Conservation (phyloP, 2,888 invertebrate genomes). For the Molanna angustata region DNA sequence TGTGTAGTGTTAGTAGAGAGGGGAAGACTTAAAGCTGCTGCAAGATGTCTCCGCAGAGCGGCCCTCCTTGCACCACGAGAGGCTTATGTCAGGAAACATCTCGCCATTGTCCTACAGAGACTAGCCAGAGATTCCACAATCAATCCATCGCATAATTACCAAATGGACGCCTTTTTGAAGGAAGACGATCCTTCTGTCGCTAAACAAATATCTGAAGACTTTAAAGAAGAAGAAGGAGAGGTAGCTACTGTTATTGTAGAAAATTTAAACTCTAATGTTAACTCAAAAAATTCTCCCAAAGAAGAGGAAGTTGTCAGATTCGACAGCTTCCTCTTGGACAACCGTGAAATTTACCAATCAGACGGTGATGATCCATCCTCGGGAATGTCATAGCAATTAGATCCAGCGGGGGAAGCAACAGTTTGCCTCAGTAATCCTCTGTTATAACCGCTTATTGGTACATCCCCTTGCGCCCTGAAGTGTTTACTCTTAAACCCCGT, state of each 20-base stretch:
- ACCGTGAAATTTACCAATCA: slow-evolving; percentile 30
- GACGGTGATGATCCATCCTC: slow-evolving; percentile 48
- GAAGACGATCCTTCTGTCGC: slow-evolving; percentile 33
- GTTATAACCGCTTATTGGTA: slow-evolving; percentile 24
- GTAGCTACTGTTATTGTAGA: slow-evolving; percentile 29
- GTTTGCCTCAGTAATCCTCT: slow-evolving; percentile 29
- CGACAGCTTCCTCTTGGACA: slow-evolving; percentile 53
- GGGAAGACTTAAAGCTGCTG: slow-evolving; percentile 80
- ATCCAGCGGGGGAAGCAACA: slow-evolving; percentile 29
- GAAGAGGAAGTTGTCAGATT: slow-evolving; percentile 49
- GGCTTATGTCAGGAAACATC: slow-evolving; percentile 86
- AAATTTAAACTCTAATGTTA: slow-evolving; percentile 18
- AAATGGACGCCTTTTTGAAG: slow-evolving; percentile 28
- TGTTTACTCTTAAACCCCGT: slow-evolving; percentile 10
- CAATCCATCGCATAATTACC: slow-evolving; percentile 26
- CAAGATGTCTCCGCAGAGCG: slow-evolving; percentile 79
- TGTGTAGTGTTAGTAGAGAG: slow-evolving; percentile 95
- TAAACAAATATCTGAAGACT: slow-evolving; percentile 26
- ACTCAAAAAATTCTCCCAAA: slow-evolving; percentile 21
- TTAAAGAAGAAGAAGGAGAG: slow-evolving; percentile 34
- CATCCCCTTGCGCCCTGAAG: slow-evolving; percentile 19
- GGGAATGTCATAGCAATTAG: slow-evolving; percentile 48
- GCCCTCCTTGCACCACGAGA: slow-evolving; percentile 82
- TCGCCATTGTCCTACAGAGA: slow-evolving; percentile 81
- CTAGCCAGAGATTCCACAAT: slow-evolving; percentile 38